Percentiles rank a stretch among this genome's conserved stretches.
phyloP scores from a whole-genome alignment of 1,140 invertebrate species.

The Anastrepha obliqua region DNA sequence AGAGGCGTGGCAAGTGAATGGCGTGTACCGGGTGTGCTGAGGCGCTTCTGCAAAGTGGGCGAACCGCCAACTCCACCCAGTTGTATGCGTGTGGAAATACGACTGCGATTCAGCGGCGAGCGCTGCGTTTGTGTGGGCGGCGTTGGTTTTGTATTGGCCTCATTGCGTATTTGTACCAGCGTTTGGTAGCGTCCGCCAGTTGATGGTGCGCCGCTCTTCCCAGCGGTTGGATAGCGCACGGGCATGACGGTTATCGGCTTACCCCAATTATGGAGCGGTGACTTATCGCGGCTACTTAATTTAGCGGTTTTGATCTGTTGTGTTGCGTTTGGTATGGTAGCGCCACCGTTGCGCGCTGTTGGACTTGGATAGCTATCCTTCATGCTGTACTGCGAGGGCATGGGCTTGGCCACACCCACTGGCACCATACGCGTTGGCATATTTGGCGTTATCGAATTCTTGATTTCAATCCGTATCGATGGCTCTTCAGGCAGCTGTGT shows the following conservation, averaged over 20 bases:
- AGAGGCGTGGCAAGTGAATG: conserved; percentile 6
- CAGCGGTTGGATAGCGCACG: conserved; percentile 2
- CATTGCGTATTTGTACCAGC: conserved; percentile 67
- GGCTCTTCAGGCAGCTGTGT: neutral
- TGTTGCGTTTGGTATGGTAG: neutral
- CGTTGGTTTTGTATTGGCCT: conserved; percentile 54
- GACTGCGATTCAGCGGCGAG: neutral
- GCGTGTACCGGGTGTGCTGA: conserved; percentile 25
- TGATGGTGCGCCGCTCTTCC: neutral
- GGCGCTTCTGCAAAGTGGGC: conserved; percentile 43
- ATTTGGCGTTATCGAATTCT: conserved; percentile 71
- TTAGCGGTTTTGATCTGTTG: conserved; percentile 8
- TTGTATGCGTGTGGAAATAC: conserved; percentile 55
- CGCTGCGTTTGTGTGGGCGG: neutral
- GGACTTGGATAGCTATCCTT: conserved; percentile 64
- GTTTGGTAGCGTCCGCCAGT: conserved; percentile 64
- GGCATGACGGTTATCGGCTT: conserved; percentile 51
- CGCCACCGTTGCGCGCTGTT: neutral
- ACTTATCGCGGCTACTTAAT: neutral
- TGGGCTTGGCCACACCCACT: conserved; percentile 71
- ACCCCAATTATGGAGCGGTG: conserved; percentile 47
- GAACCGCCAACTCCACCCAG: neutral
- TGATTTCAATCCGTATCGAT: conserved; percentile 71
- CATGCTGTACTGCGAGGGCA: conserved; percentile 62
- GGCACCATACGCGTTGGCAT: conserved; percentile 68